These are phyloP conservation scores for Salarias fasciatus DNA, from an alignment of 2,797 vertebrate species.

Conservation along the genomic window DNA sequence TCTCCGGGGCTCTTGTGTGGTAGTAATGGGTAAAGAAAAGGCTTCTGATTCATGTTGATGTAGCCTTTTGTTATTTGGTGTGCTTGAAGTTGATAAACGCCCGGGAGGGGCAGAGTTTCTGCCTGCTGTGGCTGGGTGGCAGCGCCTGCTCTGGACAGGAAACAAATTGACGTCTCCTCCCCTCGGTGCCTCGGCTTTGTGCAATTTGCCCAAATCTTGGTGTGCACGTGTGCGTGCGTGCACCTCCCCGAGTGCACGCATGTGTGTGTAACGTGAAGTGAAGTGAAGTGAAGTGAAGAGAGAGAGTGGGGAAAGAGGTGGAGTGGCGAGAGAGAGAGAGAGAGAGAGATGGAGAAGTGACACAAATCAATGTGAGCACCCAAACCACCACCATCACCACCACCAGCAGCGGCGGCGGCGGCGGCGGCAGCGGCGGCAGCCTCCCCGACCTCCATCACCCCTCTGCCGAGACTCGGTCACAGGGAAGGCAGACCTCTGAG, in stretches of 20 bases:
- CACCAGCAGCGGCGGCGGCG: constrained; percentile 51
- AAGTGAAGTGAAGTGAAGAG: constrained; percentile 73
- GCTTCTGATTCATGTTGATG: neutral
- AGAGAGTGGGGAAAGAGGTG: constrained; percentile 60
- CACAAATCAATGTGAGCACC: constrained; percentile 76
- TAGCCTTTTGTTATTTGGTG: neutral
- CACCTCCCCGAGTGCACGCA: constrained; percentile 76
- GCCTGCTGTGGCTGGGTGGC: constrained; percentile 1
- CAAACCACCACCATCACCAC: constrained; percentile 58
- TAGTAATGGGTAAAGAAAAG: too few species aligned
- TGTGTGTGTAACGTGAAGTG: constrained; percentile 73
- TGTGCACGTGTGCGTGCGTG: constrained; percentile 72
- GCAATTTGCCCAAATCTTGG: constrained; percentile 82
- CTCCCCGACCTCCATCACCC: constrained; percentile 70
- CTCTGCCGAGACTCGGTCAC: constrained; percentile 37
- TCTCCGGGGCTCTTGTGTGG: too few species aligned
- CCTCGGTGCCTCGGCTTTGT: constrained; percentile 70
- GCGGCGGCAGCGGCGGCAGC: constrained; percentile 36
- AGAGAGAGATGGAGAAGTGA: constrained; percentile 66
- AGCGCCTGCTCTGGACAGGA: constrained; percentile 46
- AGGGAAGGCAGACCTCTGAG: constrained; percentile 33
- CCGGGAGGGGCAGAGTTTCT: neutral
- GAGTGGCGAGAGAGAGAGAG: constrained; percentile 57
- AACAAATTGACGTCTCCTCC: constrained; percentile 57
- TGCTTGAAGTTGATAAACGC: neutral